phyloP scores from a whole-genome alignment of 2,888 invertebrate species.

The Muscina levida region DNA sequence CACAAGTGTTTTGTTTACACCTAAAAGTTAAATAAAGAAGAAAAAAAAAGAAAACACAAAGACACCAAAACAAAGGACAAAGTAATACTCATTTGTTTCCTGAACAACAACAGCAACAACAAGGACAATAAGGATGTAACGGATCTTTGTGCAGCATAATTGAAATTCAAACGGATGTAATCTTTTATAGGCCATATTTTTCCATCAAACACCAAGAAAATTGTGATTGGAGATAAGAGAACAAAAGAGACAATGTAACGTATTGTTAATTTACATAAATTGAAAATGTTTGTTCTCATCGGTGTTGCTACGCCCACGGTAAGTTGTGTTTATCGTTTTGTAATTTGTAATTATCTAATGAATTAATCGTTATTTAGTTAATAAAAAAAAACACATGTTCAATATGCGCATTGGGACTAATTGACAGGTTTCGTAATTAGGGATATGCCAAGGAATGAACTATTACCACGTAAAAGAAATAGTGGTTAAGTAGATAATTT shows the following conservation, averaged over 20 bases:
- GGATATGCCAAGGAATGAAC: neutral
- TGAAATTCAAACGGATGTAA: conserved; percentile 25
- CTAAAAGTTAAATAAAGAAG: neutral
- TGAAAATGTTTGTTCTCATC: conserved; percentile 18
- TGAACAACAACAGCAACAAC: too few species aligned
- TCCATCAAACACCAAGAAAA: conserved; percentile 1
- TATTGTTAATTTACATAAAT: conserved; percentile 10
- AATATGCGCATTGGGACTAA: too few species aligned
- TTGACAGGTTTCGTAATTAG: too few species aligned
- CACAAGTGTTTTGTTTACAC: neutral
- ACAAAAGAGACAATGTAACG: neutral
- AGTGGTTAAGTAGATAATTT: neutral
- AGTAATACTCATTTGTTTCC: neutral
- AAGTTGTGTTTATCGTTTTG: conserved; percentile 2
- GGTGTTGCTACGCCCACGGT: neutral
- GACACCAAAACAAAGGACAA: conserved; percentile 12
- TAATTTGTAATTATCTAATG: conserved; percentile 26
- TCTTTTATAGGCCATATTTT: conserved; percentile 15
- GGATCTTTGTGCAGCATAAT: neutral
- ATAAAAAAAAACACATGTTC: conserved; percentile 2
- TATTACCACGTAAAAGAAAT: neutral
- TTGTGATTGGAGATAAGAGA: conserved; percentile 1
- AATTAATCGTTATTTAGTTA: conserved; percentile 11
- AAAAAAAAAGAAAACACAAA: neutral
- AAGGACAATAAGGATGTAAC: too few species aligned